These are phyloP conservation scores for Temnothorax rugatulus DNA, from an alignment of 2,888 invertebrate species.

Conservation along the genomic window DNA sequence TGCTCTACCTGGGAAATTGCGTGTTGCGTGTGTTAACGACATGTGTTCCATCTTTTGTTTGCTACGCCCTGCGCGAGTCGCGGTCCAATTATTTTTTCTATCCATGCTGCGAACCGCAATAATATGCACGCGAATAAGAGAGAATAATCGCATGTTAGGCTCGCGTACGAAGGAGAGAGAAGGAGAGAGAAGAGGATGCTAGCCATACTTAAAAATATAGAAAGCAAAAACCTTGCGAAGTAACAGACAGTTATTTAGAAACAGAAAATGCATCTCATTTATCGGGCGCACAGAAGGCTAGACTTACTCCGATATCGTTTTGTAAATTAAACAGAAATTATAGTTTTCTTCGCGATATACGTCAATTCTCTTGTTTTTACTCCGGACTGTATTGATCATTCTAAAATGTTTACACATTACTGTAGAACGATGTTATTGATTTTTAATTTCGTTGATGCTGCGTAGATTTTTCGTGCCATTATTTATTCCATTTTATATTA, in stretches of 20 bases:
- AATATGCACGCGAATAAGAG: constrained; percentile 68
- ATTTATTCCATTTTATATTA: not conserved
- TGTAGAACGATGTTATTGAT: not conserved
- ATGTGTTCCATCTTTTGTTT: not conserved
- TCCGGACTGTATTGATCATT: not conserved
- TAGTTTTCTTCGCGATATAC: not conserved
- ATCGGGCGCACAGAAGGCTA: not conserved
- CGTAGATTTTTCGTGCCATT: not conserved
- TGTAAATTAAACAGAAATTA: constrained; percentile 1
- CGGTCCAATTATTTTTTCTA: constrained; percentile 3
- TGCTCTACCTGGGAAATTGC: too few species aligned
- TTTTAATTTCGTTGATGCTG: not conserved
- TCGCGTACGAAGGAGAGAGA: constrained; percentile 57
- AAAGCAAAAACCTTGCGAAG: not conserved
- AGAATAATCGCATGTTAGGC: constrained; percentile 63
- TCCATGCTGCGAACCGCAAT: constrained; percentile 30
- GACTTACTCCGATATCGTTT: not conserved
- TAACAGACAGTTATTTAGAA: constrained; percentile 3
- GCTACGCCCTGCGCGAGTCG: not conserved
- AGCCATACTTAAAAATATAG: constrained; percentile 55
- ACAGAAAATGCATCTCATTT: constrained; percentile 3
- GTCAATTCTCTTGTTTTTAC: not conserved
- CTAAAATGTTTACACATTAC: not conserved
- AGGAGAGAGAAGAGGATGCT: constrained; percentile 16
- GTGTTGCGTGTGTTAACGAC: not conserved